Percentiles rank a stretch among this genome's conserved stretches.
Conservation (phyloP, 2,797 vertebrate species). For the Sebastes vulpes region DNA sequence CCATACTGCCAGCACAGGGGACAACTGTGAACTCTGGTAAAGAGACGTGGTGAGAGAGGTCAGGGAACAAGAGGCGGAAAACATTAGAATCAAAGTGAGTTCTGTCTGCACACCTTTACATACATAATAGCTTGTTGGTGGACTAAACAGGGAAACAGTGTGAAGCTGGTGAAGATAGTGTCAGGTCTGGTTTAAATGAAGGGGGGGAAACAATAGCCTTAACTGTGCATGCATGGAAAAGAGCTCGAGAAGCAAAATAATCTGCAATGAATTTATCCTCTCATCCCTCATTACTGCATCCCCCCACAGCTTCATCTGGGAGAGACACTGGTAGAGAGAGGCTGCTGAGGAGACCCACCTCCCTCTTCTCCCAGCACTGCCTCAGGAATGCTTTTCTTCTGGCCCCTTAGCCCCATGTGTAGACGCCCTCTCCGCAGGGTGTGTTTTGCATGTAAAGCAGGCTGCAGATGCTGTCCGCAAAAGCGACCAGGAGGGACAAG, state of each 20-base stretch:
- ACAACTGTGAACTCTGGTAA: conserved; percentile 16
- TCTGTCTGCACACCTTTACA: background rate
- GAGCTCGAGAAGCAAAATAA: conserved; percentile 63
- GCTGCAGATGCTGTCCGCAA: conserved; percentile 85
- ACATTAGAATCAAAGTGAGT: background rate
- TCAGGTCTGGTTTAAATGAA: conserved; percentile 41
- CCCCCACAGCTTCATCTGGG: conserved; percentile 72
- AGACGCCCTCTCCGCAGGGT: conserved; percentile 84
- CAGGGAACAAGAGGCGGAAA: conserved; percentile 9
- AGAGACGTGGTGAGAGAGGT: conserved; percentile 6
- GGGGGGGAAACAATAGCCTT: conserved; percentile 41
- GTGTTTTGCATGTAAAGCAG: conserved; percentile 87
- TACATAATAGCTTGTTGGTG: background rate
- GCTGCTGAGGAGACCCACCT: conserved; percentile 80
- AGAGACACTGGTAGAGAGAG: conserved; percentile 74
- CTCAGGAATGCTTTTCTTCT: conserved; percentile 86
- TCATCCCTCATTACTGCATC: conserved; percentile 77
- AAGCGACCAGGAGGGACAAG: conserved; percentile 78
- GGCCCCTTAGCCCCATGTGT: conserved; percentile 79
- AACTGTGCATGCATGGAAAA: conserved; percentile 62
- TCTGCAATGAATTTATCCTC: conserved; percentile 68
- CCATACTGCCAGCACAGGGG: conserved; percentile 24
- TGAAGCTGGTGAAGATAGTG: conserved; percentile 5
- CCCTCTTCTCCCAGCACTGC: conserved; percentile 79
- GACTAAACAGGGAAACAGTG: background rate